These are phyloP conservation scores for Pleuronectes platessa DNA, from an alignment of 2,113 vertebrate genomes.

Conservation along the genomic window DNA sequence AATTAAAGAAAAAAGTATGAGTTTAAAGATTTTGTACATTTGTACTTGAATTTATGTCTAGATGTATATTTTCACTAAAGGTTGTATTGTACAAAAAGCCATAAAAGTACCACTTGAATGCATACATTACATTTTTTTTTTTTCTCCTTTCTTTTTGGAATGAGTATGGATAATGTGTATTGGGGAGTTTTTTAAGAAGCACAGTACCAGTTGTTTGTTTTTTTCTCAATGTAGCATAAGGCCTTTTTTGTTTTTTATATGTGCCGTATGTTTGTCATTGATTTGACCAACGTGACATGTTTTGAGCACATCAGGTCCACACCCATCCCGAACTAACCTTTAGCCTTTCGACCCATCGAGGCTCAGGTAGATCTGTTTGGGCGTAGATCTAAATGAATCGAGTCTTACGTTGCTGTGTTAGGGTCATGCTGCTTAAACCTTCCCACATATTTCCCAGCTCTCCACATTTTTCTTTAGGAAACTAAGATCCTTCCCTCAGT, in stretches of 20 bases:
- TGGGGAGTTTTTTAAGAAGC: slow-evolving; percentile 73
- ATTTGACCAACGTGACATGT: slow-evolving; percentile 58
- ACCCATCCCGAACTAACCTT: slow-evolving; percentile 39
- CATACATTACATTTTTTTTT: slow-evolving; percentile 84
- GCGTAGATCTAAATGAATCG: slow-evolving; percentile 33
- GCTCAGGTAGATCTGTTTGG: slow-evolving; percentile 50
- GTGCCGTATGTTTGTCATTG: slow-evolving; percentile 66
- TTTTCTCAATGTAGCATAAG: slow-evolving; percentile 74
- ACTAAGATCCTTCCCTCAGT: not conserved
- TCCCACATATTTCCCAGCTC: slow-evolving; percentile 13
- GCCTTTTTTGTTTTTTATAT: slow-evolving; percentile 65
- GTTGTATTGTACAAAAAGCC: slow-evolving; percentile 90
- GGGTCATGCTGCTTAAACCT: slow-evolving; percentile 43
- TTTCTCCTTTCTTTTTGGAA: slow-evolving; percentile 74
- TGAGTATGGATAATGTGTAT: slow-evolving; percentile 78
- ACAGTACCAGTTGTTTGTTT: slow-evolving; percentile 73
- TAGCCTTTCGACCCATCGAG: slow-evolving; percentile 23
- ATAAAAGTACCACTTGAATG: slow-evolving; percentile 86
- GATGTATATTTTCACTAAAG: slow-evolving; percentile 95
- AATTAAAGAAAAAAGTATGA: slow-evolving; percentile 87
- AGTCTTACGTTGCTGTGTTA: slow-evolving; percentile 40
- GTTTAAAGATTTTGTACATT: slow-evolving; percentile 90
- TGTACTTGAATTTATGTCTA: slow-evolving; percentile 91
- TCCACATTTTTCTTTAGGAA: slow-evolving; percentile 2
- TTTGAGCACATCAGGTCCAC: slow-evolving; percentile 56